These are phyloP conservation scores for Orientallactaga sibirica DNA, from an alignment of 2,797 vertebrate genomes.

Conservation along the genomic window DNA sequence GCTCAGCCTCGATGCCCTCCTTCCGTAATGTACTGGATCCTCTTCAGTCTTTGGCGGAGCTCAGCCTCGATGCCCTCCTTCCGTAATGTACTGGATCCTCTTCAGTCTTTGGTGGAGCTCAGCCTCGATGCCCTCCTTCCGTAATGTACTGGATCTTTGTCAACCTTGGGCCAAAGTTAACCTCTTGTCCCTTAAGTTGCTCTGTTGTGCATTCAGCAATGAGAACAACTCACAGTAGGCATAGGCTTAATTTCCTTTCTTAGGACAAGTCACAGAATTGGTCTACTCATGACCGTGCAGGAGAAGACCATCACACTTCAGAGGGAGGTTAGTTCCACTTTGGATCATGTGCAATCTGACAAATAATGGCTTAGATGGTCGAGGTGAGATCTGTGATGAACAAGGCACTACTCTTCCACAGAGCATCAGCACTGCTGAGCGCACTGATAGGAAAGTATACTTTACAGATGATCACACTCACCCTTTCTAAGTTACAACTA, in stretches of 20 bases:
- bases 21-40: no score
- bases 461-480: background rate
- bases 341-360: background rate
- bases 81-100: background rate
- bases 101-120: background rate
- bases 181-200: background rate
- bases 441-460: background rate
- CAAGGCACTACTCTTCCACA: background rate
- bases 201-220: background rate
- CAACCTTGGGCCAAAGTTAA: background rate
- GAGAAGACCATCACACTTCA: background rate
- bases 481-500: background rate
- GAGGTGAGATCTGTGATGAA: background rate
- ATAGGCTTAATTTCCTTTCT: background rate
- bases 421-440: background rate
- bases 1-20: no score
- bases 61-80: no score
- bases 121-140: background rate
- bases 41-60: no score
- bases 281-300: background rate
- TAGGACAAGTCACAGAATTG: background rate
- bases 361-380: background rate
- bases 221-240: background rate
- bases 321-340: conserved; percentile 19
- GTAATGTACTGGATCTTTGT: background rate